Percentiles rank a stretch among this genome's conserved stretches.
phyloP scores from a whole-genome alignment of 2,113 vertebrate genomes.

The Vicugna pacos region DNA sequence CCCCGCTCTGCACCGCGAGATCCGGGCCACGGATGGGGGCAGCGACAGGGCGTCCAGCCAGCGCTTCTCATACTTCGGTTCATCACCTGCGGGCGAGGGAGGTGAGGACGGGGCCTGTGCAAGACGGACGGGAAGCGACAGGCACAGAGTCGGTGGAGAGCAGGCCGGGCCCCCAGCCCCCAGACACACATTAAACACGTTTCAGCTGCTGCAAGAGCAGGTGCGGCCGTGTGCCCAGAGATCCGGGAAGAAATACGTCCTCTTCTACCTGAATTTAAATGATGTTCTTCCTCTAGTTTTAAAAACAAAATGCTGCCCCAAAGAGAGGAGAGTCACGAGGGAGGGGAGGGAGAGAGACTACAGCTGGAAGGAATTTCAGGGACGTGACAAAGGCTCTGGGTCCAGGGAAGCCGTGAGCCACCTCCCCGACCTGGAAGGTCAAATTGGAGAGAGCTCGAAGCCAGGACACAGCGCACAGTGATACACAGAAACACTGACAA shows the following conservation, averaged over 20 bases:
- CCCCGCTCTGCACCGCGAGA: constrained; percentile 94
- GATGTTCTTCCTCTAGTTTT: background rate
- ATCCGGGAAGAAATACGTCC: background rate
- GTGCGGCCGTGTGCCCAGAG: too few relatives aligned
- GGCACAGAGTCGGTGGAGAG: constrained; percentile 51
- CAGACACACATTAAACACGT: background rate
- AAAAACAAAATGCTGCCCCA: background rate
- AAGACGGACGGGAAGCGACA: constrained; percentile 87
- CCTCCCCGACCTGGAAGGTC: background rate
- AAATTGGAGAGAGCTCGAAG: background rate
- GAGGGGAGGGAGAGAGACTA: background rate
- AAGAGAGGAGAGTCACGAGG: background rate
- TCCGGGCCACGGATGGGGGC: constrained; percentile 94
- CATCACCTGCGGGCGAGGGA: constrained; percentile 92
- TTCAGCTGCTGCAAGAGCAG: background rate
- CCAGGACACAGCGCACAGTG: background rate
- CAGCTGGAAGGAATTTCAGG: background rate
- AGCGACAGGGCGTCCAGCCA: constrained; percentile 94
- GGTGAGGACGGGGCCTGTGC: constrained; percentile 92
- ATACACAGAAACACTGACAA: accelerated
- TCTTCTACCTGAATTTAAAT: background rate
- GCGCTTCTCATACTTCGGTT: constrained; percentile 96
- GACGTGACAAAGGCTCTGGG: background rate
- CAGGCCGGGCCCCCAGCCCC: background rate
- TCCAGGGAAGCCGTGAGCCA: background rate